Evolutionary conservation across 2,113 vertebrate species (phyloP), one percentile per base, ranked within the genome.

Genomic region (Planiliza haematocheilus): DNA sequence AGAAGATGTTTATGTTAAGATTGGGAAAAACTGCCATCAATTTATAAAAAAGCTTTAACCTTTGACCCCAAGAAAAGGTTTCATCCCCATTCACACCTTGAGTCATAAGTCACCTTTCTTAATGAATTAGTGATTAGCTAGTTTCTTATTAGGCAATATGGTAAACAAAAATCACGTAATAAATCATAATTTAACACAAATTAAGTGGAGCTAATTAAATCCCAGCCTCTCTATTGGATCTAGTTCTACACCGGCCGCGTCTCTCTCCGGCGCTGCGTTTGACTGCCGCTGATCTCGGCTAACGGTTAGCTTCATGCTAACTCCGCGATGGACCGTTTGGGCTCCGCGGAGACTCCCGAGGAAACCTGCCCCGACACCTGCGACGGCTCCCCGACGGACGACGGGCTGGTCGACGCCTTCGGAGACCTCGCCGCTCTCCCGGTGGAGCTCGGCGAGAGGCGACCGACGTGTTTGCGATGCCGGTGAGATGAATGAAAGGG

Each of bases 391-490:
- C 67, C 79, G 6, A 8, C 6, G 7, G 85, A 89, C 2, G 88
- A 92, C 0, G 78, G 64, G 2, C 85, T 91, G 0, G 63, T 71
- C 1, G 89, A 90, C 43, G 82, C 86, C 2, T 96, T 93, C 8
- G 93, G 86, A 2, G 94, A 94, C 12, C 86, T 97, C 36, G 95
- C 94, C 71, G 86, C 91, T 10, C 87, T 97, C 10, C 95, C 96
- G 1, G 95, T 96, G 11, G 95, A 98, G 75, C 76, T 45, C 13
- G 91, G 87, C 2, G 92, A 93, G 73, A 92, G 96, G 82, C 94
- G 96, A 84, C 94, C 95, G n/a, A 94, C 95, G 56, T 98, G 96
- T 87, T 77, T 88, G 45, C 93, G 94, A 52, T 98, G 96, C 94
- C 92, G 95, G 95, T 97, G 90, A 96, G 85, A 67, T 36, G 14